These are phyloP conservation scores for Natrix natrix DNA, from an alignment of 2,797 vertebrate genomes.

Conservation along the genomic window DNA sequence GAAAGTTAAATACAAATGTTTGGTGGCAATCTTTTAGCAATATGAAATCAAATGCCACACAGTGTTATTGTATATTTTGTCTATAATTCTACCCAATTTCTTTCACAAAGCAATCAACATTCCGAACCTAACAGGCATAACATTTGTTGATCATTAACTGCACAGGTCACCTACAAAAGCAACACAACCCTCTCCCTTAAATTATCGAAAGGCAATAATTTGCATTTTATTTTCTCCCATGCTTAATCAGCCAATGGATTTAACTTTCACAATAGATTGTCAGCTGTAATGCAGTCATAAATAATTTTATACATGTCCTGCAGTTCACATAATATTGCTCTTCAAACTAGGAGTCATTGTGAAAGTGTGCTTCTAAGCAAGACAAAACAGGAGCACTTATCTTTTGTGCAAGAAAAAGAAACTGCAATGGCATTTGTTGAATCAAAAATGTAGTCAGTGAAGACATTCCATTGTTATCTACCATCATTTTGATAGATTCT, in stretches of 20 bases:
- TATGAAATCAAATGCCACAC: constrained; percentile 28
- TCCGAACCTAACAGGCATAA: constrained; percentile 59
- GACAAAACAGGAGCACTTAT: constrained; percentile 39
- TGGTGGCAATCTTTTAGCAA: constrained; percentile 6
- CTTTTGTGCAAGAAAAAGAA: constrained; percentile 47
- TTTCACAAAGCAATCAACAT: constrained; percentile 62
- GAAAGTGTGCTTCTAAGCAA: constrained; percentile 58
- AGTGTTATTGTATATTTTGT: constrained; percentile 14
- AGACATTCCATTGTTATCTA: constrained; percentile 70
- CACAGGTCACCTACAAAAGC: constrained; percentile 15
- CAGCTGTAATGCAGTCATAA: background rate
- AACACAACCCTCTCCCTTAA: constrained; percentile 5
- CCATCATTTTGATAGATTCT: constrained; percentile 58
- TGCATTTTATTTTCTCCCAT: background rate
- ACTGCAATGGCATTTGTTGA: constrained; percentile 11
- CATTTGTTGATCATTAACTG: constrained; percentile 70
- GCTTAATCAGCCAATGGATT: background rate
- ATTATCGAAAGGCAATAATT: background rate
- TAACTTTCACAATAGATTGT: background rate
- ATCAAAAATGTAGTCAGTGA: constrained; percentile 39
- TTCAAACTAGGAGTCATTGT: constrained; percentile 67
- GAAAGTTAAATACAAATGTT: constrained; percentile 15
- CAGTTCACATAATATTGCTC: constrained; percentile 61
- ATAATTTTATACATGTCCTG: background rate
- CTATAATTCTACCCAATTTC: constrained; percentile 15